Evolutionary conservation across 2,113 vertebrate genomes (phyloP).

Genomic region (Aspiorhynchus laticeps): DNA sequence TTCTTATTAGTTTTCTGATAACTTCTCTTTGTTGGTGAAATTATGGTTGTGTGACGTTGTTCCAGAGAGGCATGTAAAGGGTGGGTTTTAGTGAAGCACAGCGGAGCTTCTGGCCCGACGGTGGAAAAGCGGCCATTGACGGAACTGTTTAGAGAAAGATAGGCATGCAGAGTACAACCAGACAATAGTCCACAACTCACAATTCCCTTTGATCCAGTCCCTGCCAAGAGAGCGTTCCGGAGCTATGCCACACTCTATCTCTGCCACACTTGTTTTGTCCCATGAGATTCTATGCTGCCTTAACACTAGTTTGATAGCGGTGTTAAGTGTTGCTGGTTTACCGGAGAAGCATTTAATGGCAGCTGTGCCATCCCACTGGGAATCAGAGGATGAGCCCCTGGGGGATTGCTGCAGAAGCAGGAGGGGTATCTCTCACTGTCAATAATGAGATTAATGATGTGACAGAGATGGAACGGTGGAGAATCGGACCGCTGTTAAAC

Average conservation of each 20-base stretch:
- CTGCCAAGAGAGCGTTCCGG: not conserved
- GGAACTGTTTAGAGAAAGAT: conserved; percentile 7
- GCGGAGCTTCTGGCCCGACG: no score
- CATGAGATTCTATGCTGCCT: conserved; percentile 51
- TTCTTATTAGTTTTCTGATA: no score
- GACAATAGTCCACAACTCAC: conserved; percentile 2
- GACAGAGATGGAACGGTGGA: conserved; percentile 68
- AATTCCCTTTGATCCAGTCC: not conserved
- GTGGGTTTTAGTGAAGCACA: no score
- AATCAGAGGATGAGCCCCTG: conserved; percentile 72
- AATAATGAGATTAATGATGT: conserved; percentile 81
- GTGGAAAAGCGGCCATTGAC: no score
- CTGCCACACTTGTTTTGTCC: conserved; percentile 30
- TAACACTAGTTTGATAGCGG: conserved; percentile 59
- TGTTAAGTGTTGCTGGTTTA: conserved; percentile 64
- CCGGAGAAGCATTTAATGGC: conserved; percentile 60
- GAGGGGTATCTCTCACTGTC: conserved; percentile 66
- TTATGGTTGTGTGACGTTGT: no score
- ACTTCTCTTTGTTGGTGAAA: no score
- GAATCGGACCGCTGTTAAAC: conserved; percentile 69
- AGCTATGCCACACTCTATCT: conserved; percentile 17
- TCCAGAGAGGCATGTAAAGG: no score
- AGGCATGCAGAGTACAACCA: not conserved
- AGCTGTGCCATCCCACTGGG: conserved; percentile 65
- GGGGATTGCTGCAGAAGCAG: conserved; percentile 60